Base-by-base conservation (phyloP, 2,797 vertebrate genomes). In the Danio aesculapii region DNA sequence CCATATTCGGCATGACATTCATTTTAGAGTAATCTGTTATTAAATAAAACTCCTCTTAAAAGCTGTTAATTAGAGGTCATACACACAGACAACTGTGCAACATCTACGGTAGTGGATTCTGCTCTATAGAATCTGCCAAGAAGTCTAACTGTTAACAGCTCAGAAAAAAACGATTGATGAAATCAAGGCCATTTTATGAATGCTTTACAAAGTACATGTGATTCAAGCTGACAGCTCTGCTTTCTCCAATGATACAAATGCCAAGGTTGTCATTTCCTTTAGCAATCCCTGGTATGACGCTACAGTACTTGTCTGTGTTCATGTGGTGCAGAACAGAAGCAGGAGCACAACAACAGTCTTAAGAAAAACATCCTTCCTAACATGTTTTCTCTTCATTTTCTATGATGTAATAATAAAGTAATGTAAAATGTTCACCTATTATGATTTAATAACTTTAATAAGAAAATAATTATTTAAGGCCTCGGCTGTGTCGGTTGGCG, bases 231-330 rank as follows among this genome's bases (percentile, higher is more conserved):
- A 58, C 43, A 43, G n/a, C 30, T 13, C 1, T 43, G 43, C 39
- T 58, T 55, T 43, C 43, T 73, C 55, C 66, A 68, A 30, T 30
- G 46, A 68, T 68, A 50, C 19, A 68, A 30, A 68, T 76, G 39
- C 9, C 75, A 49, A 30, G 66, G 47, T 30, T 50, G 66, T 50
- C 46, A 68, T 50, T 8, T 68, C 12, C 19, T 50, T 68, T 49
- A 68, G n/a, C n/a, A 41, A 21, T 62, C 21, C 8, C 12, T 62
- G 9, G 58, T 13, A 14, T 57, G 66, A 79, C n/a, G 49, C 17
- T 17, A 70, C 63, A 30, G 30, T 30, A 30, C 30, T n/a, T 67
- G n/a, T 47, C 63, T 47, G 44, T 4, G 3, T 47, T 47, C 6
- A 46, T 66, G 63, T 17, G 19, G n/a, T 47, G 44, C 3, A 2